phyloP scores from a whole-genome alignment of 2,888 invertebrate species.

The Erebia ligea region DNA sequence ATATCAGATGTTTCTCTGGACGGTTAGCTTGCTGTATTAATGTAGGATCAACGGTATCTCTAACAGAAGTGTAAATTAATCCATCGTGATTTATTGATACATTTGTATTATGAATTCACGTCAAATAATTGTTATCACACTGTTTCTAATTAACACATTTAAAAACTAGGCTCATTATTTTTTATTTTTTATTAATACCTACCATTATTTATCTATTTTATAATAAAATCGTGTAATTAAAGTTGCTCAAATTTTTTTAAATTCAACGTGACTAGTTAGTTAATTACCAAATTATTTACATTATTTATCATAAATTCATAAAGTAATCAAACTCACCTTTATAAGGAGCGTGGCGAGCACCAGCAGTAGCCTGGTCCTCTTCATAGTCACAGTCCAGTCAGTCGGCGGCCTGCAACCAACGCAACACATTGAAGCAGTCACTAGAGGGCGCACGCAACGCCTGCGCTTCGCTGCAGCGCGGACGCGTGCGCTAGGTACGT shows the following conservation, averaged over 20 bases:
- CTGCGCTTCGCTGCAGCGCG: slow-evolving; percentile 52
- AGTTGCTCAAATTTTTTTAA: no score
- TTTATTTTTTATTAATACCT: no score
- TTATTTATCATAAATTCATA: slow-evolving; percentile 24
- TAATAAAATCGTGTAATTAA: no score
- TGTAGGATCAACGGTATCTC: slow-evolving; percentile 32
- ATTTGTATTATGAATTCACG: neutral
- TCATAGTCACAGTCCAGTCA: slow-evolving; percentile 76
- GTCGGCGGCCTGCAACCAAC: slow-evolving; percentile 75
- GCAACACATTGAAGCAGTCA: slow-evolving; percentile 68
- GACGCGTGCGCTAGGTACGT: slow-evolving; percentile 60
- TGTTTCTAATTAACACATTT: neutral
- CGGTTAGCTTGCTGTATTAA: slow-evolving; percentile 40
- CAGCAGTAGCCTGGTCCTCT: slow-evolving; percentile 77
- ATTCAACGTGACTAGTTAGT: no score
- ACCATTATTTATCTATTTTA: no score
- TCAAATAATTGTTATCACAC: neutral
- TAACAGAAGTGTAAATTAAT: slow-evolving; percentile 9
- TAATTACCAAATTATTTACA: neutral
- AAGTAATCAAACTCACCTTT: slow-evolving; percentile 60
- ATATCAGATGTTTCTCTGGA: slow-evolving; percentile 29
- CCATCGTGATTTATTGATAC: neutral
- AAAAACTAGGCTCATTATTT: neutral
- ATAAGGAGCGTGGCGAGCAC: slow-evolving; percentile 75
- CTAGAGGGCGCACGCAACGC: slow-evolving; percentile 50